A percentile compares a stretch with the other conserved stretches of the same genome.
Evolutionary conservation across 2,888 invertebrate genomes (phyloP).

Genomic region (Brachynemurus nebulosus): DNA sequence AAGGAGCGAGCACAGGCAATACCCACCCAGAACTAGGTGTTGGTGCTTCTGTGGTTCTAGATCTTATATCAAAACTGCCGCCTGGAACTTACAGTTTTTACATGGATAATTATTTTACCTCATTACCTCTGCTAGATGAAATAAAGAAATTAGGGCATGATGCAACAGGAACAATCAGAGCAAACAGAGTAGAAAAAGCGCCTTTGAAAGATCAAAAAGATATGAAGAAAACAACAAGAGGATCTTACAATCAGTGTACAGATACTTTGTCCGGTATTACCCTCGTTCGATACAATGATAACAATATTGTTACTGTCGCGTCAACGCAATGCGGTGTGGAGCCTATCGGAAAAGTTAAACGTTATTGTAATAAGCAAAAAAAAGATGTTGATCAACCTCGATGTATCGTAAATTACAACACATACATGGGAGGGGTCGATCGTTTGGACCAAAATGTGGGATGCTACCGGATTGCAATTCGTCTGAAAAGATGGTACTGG

Average conservation of each 20-base stretch:
- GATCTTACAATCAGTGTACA: background rate
- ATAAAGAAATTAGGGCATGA: background rate
- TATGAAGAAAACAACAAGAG: background rate
- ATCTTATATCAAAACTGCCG: background rate
- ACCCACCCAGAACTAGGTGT: background rate
- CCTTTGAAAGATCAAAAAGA: background rate
- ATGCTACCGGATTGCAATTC: slow-evolving; percentile 13
- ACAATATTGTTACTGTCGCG: background rate
- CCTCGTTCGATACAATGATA: background rate
- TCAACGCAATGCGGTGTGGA: background rate
- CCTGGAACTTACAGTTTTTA: background rate
- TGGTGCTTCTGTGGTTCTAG: background rate
- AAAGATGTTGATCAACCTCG: background rate
- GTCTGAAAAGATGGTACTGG: background rate
- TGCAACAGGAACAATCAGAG: background rate
- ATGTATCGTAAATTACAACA: slow-evolving; percentile 15
- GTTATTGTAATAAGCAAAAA: background rate
- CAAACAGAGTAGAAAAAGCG: background rate
- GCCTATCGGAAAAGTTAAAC: background rate
- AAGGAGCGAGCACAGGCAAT: background rate
- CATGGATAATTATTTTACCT: slow-evolving; percentile 2
- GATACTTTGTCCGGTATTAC: background rate
- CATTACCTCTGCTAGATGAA: background rate
- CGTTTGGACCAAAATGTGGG: slow-evolving; percentile 19
- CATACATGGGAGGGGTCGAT: slow-evolving; percentile 18